Conservation (phyloP, 2,888 invertebrate species). For the Diachrysia chrysitis region DNA sequence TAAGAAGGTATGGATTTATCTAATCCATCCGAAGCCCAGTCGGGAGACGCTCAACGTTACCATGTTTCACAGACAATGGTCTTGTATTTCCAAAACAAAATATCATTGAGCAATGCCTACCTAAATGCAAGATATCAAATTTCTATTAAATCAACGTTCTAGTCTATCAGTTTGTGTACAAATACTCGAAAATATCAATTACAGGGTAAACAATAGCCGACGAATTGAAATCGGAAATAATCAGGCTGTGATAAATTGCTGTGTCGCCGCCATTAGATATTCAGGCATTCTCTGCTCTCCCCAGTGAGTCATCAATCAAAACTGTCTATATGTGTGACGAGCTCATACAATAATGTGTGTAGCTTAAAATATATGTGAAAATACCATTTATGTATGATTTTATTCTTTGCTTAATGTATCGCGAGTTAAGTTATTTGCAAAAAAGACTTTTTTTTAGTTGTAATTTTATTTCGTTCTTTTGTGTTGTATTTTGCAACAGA, state of each 20-base stretch:
- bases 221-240: conserved; percentile 59
- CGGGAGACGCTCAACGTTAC: neutral
- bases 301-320: conserved; percentile 77
- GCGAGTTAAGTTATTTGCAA: too few species aligned
- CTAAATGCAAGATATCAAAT: conserved; percentile 18
- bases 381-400: neutral
- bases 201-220: conserved; percentile 28
- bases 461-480: too few species aligned
- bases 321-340: conserved; percentile 69
- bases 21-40: neutral
- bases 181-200: conserved; percentile 40
- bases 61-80: conserved; percentile 16
- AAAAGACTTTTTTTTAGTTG: too few species aligned
- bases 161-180: conserved; percentile 37
- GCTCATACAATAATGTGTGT: conserved; percentile 60
- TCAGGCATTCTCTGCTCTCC: conserved; percentile 61
- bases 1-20: neutral
- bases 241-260: conserved; percentile 71
- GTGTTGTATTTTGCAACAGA: too few species aligned
- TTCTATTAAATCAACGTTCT: conserved; percentile 30
- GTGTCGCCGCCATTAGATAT: conserved; percentile 70
- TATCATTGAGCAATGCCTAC: conserved; percentile 4
- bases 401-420: neutral
- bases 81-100: neutral
- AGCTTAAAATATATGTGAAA: conserved; percentile 25